A percentile compares a stretch with the other conserved stretches of the same genome.
Conservation (phyloP, 2,113 vertebrate genomes). For the Ciconia boyciana region DNA sequence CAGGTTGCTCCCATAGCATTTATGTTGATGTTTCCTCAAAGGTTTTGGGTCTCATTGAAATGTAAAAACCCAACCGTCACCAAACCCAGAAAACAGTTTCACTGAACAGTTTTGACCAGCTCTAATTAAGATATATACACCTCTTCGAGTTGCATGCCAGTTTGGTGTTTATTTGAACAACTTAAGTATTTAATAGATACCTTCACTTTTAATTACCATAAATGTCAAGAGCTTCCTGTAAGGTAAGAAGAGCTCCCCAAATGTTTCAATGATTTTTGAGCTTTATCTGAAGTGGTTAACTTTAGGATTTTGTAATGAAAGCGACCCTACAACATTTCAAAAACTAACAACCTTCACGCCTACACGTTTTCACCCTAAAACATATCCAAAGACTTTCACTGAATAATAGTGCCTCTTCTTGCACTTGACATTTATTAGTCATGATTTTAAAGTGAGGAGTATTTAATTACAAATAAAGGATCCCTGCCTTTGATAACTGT, state of each 20-base stretch:
- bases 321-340: not conserved
- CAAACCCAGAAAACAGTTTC: not conserved
- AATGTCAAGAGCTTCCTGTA: constrained; percentile 64
- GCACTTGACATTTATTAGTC: constrained; percentile 66
- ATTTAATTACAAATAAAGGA: constrained; percentile 71
- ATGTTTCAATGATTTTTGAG: constrained; percentile 50
- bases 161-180: constrained; percentile 16
- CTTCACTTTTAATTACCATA: constrained; percentile 60
- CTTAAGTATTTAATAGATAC: constrained; percentile 48
- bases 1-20: not conserved
- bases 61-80: not conserved
- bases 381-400: constrained; percentile 16
- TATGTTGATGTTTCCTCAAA: not conserved
- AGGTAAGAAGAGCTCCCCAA: constrained; percentile 44
- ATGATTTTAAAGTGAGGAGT: constrained; percentile 48
- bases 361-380: constrained; percentile 5
- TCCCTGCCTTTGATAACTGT: constrained; percentile 53
- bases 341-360: not conserved
- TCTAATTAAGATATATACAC: not conserved
- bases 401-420: constrained; percentile 51
- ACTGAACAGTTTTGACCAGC: not conserved
- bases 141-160: not conserved
- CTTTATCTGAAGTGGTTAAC: constrained; percentile 52
- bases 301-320: constrained; percentile 23
- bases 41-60: not conserved